Evolutionary conservation across 2,113 vertebrate species (phyloP).

Genomic region (Fulica atra): DNA sequence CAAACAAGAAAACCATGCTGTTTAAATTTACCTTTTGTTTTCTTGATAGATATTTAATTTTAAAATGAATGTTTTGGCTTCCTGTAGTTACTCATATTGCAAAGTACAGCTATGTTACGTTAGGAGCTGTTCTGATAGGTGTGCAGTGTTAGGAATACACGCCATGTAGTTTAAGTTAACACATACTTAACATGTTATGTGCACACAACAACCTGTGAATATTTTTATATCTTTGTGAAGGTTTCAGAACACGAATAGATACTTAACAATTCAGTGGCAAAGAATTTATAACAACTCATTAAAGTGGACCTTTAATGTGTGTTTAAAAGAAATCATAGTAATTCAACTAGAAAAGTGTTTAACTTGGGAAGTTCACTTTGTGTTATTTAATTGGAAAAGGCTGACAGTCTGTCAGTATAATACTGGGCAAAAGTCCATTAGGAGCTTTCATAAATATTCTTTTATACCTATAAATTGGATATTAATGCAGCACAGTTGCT

Average conservation of each 20-base stretch:
- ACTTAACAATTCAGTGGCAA: background rate
- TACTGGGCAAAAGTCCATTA: background rate
- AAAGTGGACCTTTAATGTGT: background rate
- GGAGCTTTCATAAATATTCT: background rate
- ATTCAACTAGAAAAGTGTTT: background rate
- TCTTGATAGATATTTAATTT: constrained; percentile 22
- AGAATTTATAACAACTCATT: background rate
- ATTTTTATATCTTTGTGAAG: background rate
- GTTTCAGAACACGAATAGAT: background rate
- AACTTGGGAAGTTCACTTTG: background rate
- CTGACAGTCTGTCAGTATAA: background rate
- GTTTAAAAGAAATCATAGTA: background rate
- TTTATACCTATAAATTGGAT: background rate
- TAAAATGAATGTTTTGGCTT: background rate
- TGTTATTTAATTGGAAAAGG: background rate
- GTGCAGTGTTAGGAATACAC: background rate
- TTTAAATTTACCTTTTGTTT: constrained; percentile 41
- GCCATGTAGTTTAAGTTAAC: background rate
- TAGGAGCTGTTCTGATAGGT: background rate
- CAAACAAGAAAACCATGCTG: constrained; percentile 50
- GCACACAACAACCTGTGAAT: background rate
- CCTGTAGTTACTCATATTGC: background rate
- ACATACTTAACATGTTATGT: background rate
- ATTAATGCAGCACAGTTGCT: background rate
- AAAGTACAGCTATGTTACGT: background rate